These are phyloP conservation scores for Volucella inanis DNA, from an alignment of 2,888 invertebrate genomes.

Conservation along the genomic window DNA sequence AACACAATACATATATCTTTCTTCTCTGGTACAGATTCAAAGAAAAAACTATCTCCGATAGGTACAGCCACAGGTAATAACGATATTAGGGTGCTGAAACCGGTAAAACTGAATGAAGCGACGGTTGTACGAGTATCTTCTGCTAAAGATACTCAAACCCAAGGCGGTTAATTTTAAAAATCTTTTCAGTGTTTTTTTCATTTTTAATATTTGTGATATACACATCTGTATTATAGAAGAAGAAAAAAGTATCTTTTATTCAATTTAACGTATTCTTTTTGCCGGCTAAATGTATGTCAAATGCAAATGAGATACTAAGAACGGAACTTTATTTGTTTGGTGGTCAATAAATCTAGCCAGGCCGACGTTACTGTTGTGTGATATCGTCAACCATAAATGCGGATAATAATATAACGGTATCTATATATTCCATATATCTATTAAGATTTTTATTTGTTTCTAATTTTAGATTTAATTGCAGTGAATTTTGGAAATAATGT, in stretches of 20 bases:
- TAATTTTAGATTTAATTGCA: not conserved
- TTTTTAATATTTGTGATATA: not conserved
- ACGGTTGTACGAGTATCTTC: constrained; percentile 1
- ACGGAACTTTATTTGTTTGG: constrained; percentile 49
- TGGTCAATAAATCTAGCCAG: constrained; percentile 47
- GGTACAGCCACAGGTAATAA: not conserved
- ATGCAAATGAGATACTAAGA: constrained; percentile 57
- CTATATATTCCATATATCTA: not conserved
- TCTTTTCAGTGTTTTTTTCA: constrained; percentile 16
- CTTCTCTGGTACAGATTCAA: no score
- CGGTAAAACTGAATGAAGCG: constrained; percentile 16
- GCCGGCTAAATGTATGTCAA: constrained; percentile 57
- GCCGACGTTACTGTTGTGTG: constrained; percentile 36
- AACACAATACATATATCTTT: no score
- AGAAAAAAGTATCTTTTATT: constrained; percentile 28
- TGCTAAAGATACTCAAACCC: constrained; percentile 7
- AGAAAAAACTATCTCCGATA: not conserved
- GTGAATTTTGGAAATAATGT: not conserved
- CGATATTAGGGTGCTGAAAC: constrained; percentile 7
- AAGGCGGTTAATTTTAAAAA: constrained; percentile 23
- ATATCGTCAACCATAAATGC: constrained; percentile 10
- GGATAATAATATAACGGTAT: constrained; percentile 12
- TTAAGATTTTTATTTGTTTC: not conserved
- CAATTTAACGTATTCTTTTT: constrained; percentile 1
- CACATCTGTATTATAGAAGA: no score